Conservation (phyloP, 1,140 invertebrate species). For the Cryptotermes secundus region DNA sequence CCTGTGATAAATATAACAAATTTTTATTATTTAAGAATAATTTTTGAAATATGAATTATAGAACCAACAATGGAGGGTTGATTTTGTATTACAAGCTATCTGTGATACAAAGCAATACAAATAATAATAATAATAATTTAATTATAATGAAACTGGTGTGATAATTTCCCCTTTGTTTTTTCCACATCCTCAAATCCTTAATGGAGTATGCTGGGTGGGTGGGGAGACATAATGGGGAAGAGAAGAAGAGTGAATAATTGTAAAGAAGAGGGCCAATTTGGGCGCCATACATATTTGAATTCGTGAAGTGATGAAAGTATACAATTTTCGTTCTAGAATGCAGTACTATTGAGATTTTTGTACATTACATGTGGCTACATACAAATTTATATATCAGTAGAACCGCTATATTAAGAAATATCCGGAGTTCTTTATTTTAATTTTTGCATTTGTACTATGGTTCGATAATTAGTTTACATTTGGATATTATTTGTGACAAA, state of each 20-base stretch:
- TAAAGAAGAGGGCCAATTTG: too few species aligned
- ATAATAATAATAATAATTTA: slow-evolving; percentile 3
- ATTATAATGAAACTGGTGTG: not conserved
- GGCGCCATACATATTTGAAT: too few species aligned
- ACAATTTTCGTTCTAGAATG: too few species aligned
- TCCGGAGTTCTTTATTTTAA: too few species aligned
- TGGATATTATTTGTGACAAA: too few species aligned
- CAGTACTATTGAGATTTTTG: too few species aligned
- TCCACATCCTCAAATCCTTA: not conserved
- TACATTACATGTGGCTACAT: too few species aligned
- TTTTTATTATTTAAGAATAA: slow-evolving; percentile 20
- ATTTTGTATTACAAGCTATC: slow-evolving; percentile 27
- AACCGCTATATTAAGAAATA: too few species aligned
- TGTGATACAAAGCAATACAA: slow-evolving; percentile 28
- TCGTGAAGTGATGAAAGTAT: too few species aligned
- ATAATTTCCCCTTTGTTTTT: not conserved
- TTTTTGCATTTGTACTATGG: too few species aligned
- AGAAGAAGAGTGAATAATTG: not conserved
- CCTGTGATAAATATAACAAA: slow-evolving; percentile 18
- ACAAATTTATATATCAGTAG: too few species aligned
- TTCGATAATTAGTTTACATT: too few species aligned
- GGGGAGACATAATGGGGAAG: not conserved
- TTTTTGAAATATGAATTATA: not conserved
- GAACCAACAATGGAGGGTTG: not conserved
- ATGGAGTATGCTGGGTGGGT: not conserved